Evolutionary conservation across 1,140 invertebrate genomes (phyloP), one percentile per base, ranked within the genome.

Genomic region (Camponotus pennsylvanicus): DNA sequence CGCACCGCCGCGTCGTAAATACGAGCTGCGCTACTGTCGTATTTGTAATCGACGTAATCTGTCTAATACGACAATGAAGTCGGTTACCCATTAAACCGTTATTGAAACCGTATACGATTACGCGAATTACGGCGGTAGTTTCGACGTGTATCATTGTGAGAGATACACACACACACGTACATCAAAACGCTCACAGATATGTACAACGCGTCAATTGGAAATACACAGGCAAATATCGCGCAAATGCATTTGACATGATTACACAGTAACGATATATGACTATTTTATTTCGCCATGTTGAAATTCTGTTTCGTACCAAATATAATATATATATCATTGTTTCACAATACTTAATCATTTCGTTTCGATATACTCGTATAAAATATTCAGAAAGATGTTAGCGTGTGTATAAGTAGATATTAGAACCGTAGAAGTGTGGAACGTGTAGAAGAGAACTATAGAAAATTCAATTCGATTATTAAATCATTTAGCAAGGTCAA

Each of bases 21-120:
- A 70, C 78, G 49, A 80, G 52, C 59, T 52, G 63, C 49, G 45
- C n/a, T 49, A 49, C 64, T 70, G 64, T 70, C 78, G 78, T 70
- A 80, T 80, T 80, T 70, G 66, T 80, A 80, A 79, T 79, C 77
- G 77, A 69, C 77, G 77, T 79, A 79, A 80, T 80, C 78, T 70
- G 78, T 80, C 78, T 80, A 80, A 80, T 70, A 70, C 66, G 78
- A 80, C 78, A 80, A 80, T 80, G 78, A 80, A 80, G 78, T 80
- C 78, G 78, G 78, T 80, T 80, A 80, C 78, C 78, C 78, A 80
- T 80, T 80, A 80, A 80, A 80, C 78, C 78, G 64, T 80, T 80
- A 80, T 80, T 80, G 78, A 80, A 80, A 80, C 64, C 78, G 78
- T 80, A 70, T 70, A 70, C 64, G 78, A 80, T 80, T 80, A 80